These are phyloP conservation scores for Crypturellus tataupa DNA, from an alignment of 2,797 vertebrate species.

Conservation along the genomic window DNA sequence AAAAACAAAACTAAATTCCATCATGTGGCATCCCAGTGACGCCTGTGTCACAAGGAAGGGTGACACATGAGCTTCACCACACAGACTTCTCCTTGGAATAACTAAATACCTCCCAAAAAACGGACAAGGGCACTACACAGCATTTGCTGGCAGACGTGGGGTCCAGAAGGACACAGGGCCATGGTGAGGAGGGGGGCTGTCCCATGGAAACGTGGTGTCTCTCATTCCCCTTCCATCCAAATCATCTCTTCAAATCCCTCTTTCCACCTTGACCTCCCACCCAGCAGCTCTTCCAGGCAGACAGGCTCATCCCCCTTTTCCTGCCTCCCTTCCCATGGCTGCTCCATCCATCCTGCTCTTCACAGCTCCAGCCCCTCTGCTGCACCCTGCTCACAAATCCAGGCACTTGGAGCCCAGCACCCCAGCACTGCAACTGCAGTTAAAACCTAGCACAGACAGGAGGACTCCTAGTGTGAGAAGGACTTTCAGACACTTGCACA, in stretches of 20 bases:
- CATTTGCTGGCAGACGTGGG: neutral
- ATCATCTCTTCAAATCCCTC: neutral
- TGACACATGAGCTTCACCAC: constrained; percentile 5
- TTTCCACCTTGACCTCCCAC: neutral
- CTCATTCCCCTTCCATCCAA: neutral
- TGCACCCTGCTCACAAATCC: neutral
- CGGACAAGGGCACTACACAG: neutral
- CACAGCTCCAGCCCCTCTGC: neutral
- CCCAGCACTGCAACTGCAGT: neutral
- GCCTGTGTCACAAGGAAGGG: neutral
- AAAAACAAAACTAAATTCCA: constrained; percentile 31
- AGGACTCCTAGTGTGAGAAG: neutral
- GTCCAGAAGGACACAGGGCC: neutral
- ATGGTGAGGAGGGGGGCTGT: neutral
- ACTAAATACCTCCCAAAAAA: neutral
- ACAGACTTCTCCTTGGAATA: neutral
- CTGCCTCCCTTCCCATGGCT: neutral
- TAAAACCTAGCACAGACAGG: neutral
- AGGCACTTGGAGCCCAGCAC: neutral
- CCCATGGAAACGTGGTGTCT: neutral
- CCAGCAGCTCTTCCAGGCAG: neutral
- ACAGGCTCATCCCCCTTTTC: neutral
- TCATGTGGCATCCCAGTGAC: constrained; percentile 29
- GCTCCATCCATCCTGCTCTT: neutral
- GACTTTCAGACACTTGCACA: neutral